Evolutionary conservation across 2,888 invertebrate genomes (phyloP), one percentile per base, ranked within the genome.

Genomic region (Tetramorium bicarinatum): DNA sequence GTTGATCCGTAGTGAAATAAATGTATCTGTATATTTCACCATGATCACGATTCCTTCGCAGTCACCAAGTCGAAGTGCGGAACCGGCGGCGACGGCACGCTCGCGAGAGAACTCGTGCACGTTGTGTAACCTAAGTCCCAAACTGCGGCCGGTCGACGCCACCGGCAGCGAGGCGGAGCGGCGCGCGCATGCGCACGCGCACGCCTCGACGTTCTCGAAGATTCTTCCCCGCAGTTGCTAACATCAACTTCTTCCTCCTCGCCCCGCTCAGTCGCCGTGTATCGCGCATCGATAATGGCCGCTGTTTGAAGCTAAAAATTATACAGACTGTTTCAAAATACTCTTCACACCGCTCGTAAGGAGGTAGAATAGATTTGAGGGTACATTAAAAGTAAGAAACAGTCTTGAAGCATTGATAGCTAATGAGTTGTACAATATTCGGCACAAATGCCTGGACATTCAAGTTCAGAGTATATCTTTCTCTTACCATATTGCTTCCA

Each of bases 41-140:
- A 90, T 90, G 66, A 9, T 87, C 41, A 72, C n/a, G 8, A n/a
- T 71, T 3, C 34, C 49, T n/a, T 34, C 6, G 62, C 38, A 84
- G 29, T 66, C 67, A 38, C 4, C 13, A 25, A 81, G 15, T 69
- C 29, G 2, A 69, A 25, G 6, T 64, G 21, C 7, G 25, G 74
- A 82, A 85, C 92, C 92, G 92, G 89, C 88, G 81, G 2, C 18
- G 29, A 89, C 59, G 21, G 87, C 44, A 83, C 72, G 71, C 85
- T 87, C 74, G 1, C 74, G 3, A 54, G 87, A 77, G 77, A 92
- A 91, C 93, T 93, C 84, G 88, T 82, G 82, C 93, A 92, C 93
- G 94, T 92, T 93, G 92, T 91, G 88, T 92, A 92, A 93, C 90
- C 91, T 91, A 89, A n/a, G n/a, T n/a, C n/a, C n/a, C n/a, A n/a